Percentiles rank a stretch among this genome's conserved stretches.
phyloP scores from a whole-genome alignment of 1,140 invertebrate species.

The Drosophila truncata region DNA sequence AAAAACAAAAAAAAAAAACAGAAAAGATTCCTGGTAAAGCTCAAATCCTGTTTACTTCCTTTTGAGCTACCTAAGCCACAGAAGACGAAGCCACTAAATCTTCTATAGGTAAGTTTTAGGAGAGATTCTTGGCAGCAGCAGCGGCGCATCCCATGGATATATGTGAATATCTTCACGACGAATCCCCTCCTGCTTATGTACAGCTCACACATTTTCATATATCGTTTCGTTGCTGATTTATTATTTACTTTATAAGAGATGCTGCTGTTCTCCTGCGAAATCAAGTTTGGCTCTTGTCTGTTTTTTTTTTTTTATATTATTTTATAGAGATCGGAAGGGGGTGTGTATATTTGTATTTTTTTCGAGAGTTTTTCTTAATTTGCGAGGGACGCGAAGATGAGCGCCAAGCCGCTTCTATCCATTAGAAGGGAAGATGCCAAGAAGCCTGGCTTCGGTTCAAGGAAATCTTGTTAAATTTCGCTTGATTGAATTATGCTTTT shows the following conservation, averaged over 20 bases:
- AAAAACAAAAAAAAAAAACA: constrained; percentile 6
- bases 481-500: constrained; percentile 77
- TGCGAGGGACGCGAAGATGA: constrained; percentile 6
- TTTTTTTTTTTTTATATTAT: constrained; percentile 19
- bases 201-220: constrained; percentile 55
- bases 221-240: constrained; percentile 74
- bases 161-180: constrained; percentile 16
- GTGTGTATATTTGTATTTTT: constrained; percentile 36
- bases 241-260: constrained; percentile 77
- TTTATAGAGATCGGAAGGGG: constrained; percentile 29
- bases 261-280: constrained; percentile 41
- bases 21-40: constrained; percentile 70
- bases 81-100: constrained; percentile 72
- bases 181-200: constrained; percentile 39
- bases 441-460: constrained; percentile 43
- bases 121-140: constrained; percentile 53
- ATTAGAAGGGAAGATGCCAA: constrained; percentile 42
- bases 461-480: constrained; percentile 78
- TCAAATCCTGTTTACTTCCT: constrained; percentile 80
- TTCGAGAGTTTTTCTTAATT: constrained; percentile 55
- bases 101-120: constrained; percentile 69
- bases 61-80: constrained; percentile 72
- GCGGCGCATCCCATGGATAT: constrained; percentile 15
- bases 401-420: constrained; percentile 40
- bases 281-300: constrained; percentile 38